A percentile compares a stretch with the other conserved stretches of the same genome.
phyloP scores from a whole-genome alignment of 2,797 vertebrate species.

The Taeniopygia guttata region DNA sequence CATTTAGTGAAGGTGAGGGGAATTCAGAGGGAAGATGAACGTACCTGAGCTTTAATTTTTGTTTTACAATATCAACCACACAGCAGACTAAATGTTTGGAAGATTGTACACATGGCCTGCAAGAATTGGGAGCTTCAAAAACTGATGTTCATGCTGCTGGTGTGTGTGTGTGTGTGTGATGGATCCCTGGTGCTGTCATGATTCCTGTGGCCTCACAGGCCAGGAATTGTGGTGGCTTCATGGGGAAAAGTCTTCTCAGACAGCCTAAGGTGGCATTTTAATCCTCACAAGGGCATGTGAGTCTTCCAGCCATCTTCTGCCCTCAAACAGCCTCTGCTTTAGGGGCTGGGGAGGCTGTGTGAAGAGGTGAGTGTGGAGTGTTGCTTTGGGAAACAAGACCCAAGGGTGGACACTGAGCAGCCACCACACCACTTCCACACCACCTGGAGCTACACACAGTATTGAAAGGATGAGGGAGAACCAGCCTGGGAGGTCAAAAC shows the following conservation, averaged over 20 bases:
- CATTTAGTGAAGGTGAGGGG: background rate
- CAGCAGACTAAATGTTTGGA: background rate
- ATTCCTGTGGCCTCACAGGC: background rate
- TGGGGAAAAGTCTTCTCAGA: background rate
- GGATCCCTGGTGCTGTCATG: fast-evolving
- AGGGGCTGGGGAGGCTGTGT: background rate
- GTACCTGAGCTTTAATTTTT: background rate
- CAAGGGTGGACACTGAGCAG: background rate
- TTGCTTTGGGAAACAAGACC: background rate
- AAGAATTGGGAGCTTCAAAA: background rate
- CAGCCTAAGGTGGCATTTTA: slow-evolving; percentile 1
- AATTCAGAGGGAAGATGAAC: background rate
- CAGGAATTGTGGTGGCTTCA: background rate
- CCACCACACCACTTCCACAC: fast-evolving
- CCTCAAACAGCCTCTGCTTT: background rate
- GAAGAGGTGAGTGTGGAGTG: background rate
- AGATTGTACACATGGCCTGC: background rate
- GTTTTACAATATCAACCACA: background rate
- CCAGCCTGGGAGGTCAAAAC: background rate
- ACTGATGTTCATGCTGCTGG: background rate
- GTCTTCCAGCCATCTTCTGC: background rate
- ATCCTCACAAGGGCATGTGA: background rate
- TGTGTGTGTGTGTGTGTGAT: background rate
- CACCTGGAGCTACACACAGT: fast-evolving
- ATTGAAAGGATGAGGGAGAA: background rate